Evolutionary conservation across 2,113 vertebrate species (phyloP), one percentile per base, ranked within the genome.

Genomic region (Monopterus albus): DNA sequence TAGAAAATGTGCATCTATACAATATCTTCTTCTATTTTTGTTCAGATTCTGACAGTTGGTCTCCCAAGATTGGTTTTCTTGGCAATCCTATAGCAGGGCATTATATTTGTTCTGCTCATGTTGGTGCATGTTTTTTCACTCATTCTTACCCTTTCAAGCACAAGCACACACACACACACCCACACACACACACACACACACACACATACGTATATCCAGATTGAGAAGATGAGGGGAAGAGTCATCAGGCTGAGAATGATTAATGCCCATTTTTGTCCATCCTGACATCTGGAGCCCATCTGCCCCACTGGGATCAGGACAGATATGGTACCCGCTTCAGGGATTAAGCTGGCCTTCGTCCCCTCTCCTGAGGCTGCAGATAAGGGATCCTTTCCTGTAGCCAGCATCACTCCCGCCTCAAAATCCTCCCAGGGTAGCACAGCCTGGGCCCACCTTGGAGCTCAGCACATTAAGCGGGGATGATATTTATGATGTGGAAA

Each of bases 231-330:
- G 67, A 78, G 72, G 56, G 46, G 84, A 84, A 85, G 81, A 94
- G 88, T 73, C 82, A 91, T 86, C 88, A 83, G 84, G 75, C 87
- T 88, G 81, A 90, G 86, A 83, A 93, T 94, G 92, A 95, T 95
- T 91, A 93, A 95, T 94, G 86, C 87, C 43, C 20, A 83, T 77
- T 80, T 87, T 82, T 73, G 85, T 91, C 73, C 43, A 49, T 59
- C 75, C 64, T 84, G 79, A 59, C 84, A 83, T 85, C 82, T 79
- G 69, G 78, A 84, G 79, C 66, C 73, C 87, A 91, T 75, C 84
- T 68, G 75, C 73, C 74, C 86, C 23, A 0, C 52, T 80, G 90
- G 86, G 77, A 75, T 63, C 72, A 10, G 74, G 73, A 88, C 79
- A 84, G 87, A 89, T 86, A 78, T 81, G 60, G 69, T 87, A 50